Percentiles rank a stretch among this genome's conserved stretches.
Evolutionary conservation across 2,113 vertebrate genomes (phyloP).

Genomic region (Spermophilus dauricus): DNA sequence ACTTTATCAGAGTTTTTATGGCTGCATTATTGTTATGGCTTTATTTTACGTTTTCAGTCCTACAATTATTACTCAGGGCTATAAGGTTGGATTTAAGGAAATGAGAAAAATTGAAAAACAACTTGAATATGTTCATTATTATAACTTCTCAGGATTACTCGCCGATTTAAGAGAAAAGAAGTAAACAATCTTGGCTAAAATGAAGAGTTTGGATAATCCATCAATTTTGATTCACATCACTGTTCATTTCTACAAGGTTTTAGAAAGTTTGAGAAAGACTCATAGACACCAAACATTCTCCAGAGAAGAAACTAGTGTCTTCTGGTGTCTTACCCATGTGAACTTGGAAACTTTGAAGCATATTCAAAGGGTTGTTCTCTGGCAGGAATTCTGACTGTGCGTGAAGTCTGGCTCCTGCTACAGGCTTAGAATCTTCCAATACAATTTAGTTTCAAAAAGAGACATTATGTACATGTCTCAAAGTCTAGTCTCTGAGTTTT

Average conservation of each 20-base stretch:
- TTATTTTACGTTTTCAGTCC: slow-evolving; percentile 12
- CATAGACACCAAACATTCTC: neutral
- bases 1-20: neutral
- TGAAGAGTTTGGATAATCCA: neutral
- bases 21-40: neutral
- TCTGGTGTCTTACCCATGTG: neutral
- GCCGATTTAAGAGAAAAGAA: slow-evolving; percentile 38
- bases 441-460: slow-evolving; percentile 30
- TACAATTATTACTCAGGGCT: neutral
- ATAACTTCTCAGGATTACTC: neutral
- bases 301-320: neutral
- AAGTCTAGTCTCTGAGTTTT: slow-evolving; percentile 31
- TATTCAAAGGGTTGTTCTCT: slow-evolving; percentile 34
- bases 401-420: neutral
- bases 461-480: neutral
- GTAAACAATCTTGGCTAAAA: neutral
- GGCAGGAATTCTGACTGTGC: neutral
- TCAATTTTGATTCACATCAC: slow-evolving; percentile 25
- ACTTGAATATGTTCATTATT: slow-evolving; percentile 15
- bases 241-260: slow-evolving; percentile 5
- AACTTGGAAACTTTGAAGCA: slow-evolving; percentile 8
- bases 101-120: slow-evolving; percentile 41
- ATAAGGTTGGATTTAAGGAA: slow-evolving; percentile 11
- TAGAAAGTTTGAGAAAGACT: neutral
- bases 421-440: slow-evolving; percentile 42